Base-by-base conservation (phyloP, 2,113 vertebrate species). In the Hucho hucho region DNA sequence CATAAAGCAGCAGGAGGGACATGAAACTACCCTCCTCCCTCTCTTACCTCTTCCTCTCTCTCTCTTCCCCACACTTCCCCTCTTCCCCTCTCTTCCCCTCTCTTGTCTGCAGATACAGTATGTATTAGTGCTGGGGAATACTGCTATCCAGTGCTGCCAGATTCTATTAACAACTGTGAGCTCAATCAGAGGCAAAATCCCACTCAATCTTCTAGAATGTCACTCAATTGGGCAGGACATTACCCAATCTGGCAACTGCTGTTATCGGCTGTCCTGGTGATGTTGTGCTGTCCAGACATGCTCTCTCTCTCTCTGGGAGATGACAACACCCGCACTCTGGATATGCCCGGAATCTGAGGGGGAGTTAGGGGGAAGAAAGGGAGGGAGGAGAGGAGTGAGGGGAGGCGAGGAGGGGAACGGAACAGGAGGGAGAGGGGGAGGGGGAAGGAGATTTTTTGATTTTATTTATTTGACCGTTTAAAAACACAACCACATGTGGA, bases 291-390 rank as follows among this genome's bases (percentile, higher is more conserved):
- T 80, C 86, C 69, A 58, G 83, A 80, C 89, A 79, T 64, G 83
- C 14, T 86, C 81, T 37, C 69, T 70, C 25, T 67, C 3, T 28
- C 47, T 67, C 3, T 25, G 43, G 47, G 20, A 84, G 76, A 75
- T 73, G 76, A 83, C 72, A 73, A 47, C 37, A 26, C 43, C 89
- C 87, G 88, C 73, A 74, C 74, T 72, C 69, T 14, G 76, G 85
- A 88, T 87, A 89, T 91, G 84, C 70, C 81, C 86, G 88, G 89
- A 92, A 90, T 93, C 83, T 75, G 56, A 79, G 75, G 79, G 75
- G 76, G 49, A 47, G 26, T 64, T 73, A 75, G 76, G 80, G 81
- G 84, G 81, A 32, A 32, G 32, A 32, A 32, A 32, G 32, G 6
- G 32, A 32, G 32, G 32, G 32, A 6, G 29, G 29, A 32, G 29